Evolutionary conservation across 2,797 vertebrate species (phyloP), one percentile per base, ranked within the genome.

Genomic region (Hippocampus kuda): DNA sequence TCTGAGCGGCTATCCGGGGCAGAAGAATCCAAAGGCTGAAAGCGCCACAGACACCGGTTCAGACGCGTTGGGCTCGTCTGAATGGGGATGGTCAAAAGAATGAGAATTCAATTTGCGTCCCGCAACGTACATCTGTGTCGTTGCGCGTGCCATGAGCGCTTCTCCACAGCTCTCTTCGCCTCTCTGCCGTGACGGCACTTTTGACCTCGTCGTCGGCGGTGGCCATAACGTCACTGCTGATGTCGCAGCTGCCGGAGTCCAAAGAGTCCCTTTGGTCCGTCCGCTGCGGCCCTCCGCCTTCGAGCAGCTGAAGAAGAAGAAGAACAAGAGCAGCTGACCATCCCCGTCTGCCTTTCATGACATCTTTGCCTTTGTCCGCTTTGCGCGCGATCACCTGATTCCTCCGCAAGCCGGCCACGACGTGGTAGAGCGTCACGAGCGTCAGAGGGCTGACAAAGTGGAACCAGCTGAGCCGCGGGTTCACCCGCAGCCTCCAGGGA

Each of bases 401-500:
- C 73, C 87, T 84, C 68, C 87, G 81, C 18, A 97, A 91, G 3
- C 92, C 91, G 1, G 94, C 93, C 0, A 96, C 86, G 0, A 93
- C 93, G 84, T 96, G 94, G 87, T 95, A 95, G 80, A 96, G 92
- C 76, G 94, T 87, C 77, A 98, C 83, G 64, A 97, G 84, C 68
- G 95, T 84, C 69, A 97, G 88, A 22, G 95, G 95, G 70, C 92
- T 93, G 74, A 89, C 85, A 0, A 94, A 91, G 83, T 98, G 93
- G 56, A 94, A 92, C 95, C 95, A 98, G 0, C 79, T 72, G 63
- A 96, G 85, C 0, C 90, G 67, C 24, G 90, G 77, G 72, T 94
- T 94, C 71, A 93, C 87, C 76, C 92, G 87, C 73, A 96, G 91
- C 89, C 92, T 94, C 95, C 95, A 98, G 38, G 94, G 94, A 79